A percentile compares a stretch with the other conserved stretches of the same genome.
phyloP scores from a whole-genome alignment of 2,113 vertebrate genomes.

The Philantomba maxwellii region DNA sequence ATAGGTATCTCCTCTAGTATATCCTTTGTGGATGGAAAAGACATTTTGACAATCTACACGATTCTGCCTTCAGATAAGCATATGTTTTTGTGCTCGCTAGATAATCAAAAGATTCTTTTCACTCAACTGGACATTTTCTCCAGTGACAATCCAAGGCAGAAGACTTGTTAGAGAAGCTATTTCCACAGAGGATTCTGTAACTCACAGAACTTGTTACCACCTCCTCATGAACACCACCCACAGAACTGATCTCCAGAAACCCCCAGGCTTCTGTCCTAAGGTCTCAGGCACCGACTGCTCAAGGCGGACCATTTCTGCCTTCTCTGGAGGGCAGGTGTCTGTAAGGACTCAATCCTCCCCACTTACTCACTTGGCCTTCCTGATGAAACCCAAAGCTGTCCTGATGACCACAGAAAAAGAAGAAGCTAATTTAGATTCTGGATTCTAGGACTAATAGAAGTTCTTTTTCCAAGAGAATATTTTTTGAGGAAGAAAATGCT shows the following conservation, averaged over 20 bases:
- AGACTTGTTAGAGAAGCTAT: neutral
- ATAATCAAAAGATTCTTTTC: constrained; percentile 50
- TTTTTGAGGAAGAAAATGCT: neutral
- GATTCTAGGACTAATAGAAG: neutral
- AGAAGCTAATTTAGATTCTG: neutral
- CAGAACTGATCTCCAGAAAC: neutral
- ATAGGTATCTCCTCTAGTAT: neutral
- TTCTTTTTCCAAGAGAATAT: neutral
- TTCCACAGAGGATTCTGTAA: neutral
- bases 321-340: neutral
- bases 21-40: neutral
- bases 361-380: neutral
- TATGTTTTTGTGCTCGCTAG: neutral
- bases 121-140: neutral
- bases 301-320: neutral
- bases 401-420: neutral
- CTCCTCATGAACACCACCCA: neutral
- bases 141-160: neutral
- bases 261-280: neutral
- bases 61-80: constrained; percentile 23
- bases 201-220: neutral
- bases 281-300: neutral
- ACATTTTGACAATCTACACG: constrained; percentile 32
- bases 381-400: neutral
- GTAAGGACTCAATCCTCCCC: neutral